Conservation (phyloP, 1,140 invertebrate genomes). For the Oryctes rhinoceros region DNA sequence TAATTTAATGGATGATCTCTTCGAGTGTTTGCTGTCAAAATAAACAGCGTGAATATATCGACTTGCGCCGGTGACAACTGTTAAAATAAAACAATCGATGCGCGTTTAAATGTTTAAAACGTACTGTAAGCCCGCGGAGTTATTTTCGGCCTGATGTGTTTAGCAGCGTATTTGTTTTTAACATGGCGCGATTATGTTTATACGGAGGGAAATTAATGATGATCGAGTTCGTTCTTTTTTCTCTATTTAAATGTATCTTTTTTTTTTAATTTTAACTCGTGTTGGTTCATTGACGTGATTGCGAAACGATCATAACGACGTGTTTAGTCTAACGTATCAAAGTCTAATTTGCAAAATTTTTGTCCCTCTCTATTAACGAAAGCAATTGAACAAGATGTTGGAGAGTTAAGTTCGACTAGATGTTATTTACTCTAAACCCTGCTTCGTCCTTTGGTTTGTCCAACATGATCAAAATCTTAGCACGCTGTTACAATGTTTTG, state of each 20-base stretch:
- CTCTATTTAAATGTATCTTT: background rate
- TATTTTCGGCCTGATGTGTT: background rate
- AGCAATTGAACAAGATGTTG: too few relatives aligned
- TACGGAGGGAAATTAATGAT: background rate
- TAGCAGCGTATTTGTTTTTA: conserved; percentile 3
- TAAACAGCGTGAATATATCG: conserved; percentile 23
- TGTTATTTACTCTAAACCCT: too few relatives aligned
- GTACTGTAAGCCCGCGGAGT: background rate
- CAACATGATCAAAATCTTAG: too few relatives aligned
- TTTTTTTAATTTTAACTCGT: too few relatives aligned
- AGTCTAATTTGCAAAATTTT: too few relatives aligned
- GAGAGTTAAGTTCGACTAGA: too few relatives aligned
- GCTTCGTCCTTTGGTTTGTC: too few relatives aligned
- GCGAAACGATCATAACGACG: too few relatives aligned
- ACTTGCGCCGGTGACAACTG: conserved; percentile 30
- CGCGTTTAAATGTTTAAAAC: background rate
- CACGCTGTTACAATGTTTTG: too few relatives aligned
- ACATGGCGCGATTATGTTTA: background rate
- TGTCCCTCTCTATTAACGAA: too few relatives aligned
- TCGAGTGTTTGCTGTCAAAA: conserved; percentile 33
- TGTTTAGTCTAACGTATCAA: too few relatives aligned
- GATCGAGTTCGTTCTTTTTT: background rate
- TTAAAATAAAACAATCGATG: conserved; percentile 31
- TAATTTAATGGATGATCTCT: conserved; percentile 17
- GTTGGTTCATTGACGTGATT: too few relatives aligned